Conservation (phyloP, 1,140 invertebrate genomes). For the Caenorhabditis latens region DNA sequence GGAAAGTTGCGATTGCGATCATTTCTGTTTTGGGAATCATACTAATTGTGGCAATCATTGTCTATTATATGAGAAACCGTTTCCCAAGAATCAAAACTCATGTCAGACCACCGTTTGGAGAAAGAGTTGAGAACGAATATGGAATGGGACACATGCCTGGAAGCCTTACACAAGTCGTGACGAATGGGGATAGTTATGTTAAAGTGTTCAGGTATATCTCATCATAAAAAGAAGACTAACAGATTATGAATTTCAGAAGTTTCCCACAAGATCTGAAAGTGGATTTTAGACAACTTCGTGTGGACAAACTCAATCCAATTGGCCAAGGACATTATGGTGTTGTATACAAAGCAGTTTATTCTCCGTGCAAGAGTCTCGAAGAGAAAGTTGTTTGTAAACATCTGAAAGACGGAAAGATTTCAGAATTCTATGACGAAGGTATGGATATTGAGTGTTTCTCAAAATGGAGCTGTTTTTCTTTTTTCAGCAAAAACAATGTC, state of each 20-base stretch:
- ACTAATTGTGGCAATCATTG: neutral
- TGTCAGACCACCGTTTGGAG: neutral
- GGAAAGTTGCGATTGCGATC: slow-evolving; percentile 31
- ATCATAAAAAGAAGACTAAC: neutral
- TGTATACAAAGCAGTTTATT: slow-evolving; percentile 50
- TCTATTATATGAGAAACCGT: slow-evolving; percentile 34
- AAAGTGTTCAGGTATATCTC: slow-evolving; percentile 16
- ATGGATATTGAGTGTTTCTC: no score
- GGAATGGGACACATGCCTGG: neutral
- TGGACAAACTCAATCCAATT: neutral
- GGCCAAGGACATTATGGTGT: slow-evolving; percentile 59
- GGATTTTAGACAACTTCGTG: neutral
- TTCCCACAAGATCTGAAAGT: slow-evolving; percentile 14
- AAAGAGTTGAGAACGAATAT: slow-evolving; percentile 17
- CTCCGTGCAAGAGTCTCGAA: slow-evolving; percentile 6
- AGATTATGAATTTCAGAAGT: slow-evolving; percentile 11
- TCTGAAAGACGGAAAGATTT: slow-evolving; percentile 52
- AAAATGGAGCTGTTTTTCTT: neutral
- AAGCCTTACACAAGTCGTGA: neutral
- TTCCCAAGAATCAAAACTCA: slow-evolving; percentile 27
- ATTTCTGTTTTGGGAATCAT: slow-evolving; percentile 14
- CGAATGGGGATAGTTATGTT: slow-evolving; percentile 16
- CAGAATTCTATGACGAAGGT: slow-evolving; percentile 63
- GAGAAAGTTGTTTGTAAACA: slow-evolving; percentile 58
- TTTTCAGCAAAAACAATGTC: slow-evolving; percentile 60